Percentiles rank a stretch among this genome's conserved stretches.
Evolutionary conservation across 2,888 invertebrate species (phyloP).

Genomic region (Eucera pruinosa): DNA sequence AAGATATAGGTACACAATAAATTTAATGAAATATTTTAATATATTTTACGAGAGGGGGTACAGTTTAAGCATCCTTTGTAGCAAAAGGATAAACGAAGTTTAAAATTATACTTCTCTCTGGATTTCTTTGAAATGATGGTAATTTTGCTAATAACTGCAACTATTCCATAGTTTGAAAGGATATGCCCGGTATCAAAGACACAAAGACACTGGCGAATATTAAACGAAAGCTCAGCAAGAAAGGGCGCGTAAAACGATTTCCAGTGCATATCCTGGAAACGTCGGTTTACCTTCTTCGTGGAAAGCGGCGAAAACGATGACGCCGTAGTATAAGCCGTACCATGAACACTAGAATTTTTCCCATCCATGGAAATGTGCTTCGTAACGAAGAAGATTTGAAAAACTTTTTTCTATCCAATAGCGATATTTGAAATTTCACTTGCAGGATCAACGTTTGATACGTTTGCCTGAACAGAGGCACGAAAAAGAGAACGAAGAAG

Average conservation of each 20-base stretch:
- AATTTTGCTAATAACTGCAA: too few relatives aligned
- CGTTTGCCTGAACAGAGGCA: not conserved
- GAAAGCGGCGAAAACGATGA: constrained; percentile 59
- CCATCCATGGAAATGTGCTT: constrained; percentile 28
- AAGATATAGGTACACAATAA: too few relatives aligned
- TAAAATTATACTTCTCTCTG: too few relatives aligned
- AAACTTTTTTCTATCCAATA: constrained; percentile 1
- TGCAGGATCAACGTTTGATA: not conserved
- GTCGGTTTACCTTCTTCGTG: constrained; percentile 57
- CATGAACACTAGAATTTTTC: constrained; percentile 41
- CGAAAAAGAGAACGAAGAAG: too few relatives aligned
- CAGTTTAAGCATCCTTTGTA: too few relatives aligned
- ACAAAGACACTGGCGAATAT: constrained; percentile 19
- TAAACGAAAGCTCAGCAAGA: constrained; percentile 21
- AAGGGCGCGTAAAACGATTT: constrained; percentile 30
- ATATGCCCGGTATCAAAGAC: not conserved
- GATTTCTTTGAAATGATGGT: too few relatives aligned
- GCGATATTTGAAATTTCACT: constrained; percentile 19
- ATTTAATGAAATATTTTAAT: too few relatives aligned
- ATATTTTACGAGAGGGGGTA: too few relatives aligned
- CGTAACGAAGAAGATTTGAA: constrained; percentile 20
- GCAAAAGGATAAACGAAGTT: too few relatives aligned
- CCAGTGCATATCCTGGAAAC: constrained; percentile 32
- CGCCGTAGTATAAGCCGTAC: constrained; percentile 37
- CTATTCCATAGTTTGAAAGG: not conserved